Evolutionary conservation across 2,113 vertebrate genomes (phyloP).

Genomic region (Phrynocephalus versicolor): DNA sequence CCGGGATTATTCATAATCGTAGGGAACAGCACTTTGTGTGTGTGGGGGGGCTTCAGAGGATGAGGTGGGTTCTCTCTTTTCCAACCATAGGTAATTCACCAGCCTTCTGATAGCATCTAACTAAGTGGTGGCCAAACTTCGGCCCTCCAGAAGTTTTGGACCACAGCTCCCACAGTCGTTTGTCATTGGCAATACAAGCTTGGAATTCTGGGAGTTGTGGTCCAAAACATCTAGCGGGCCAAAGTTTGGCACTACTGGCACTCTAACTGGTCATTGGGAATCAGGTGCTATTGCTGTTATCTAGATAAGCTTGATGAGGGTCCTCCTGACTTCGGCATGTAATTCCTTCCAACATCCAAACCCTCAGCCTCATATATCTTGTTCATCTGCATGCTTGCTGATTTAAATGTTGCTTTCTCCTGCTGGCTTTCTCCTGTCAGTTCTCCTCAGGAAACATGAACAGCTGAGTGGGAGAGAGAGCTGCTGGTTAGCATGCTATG

Average conservation of each 20-base stretch:
- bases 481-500: slow-evolving; percentile 53
- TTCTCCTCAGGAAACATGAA: slow-evolving; percentile 9
- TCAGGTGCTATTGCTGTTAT: background rate
- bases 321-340: background rate
- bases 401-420: slow-evolving; percentile 17
- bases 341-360: slow-evolving; percentile 36
- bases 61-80: background rate
- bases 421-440: slow-evolving; percentile 18
- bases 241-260: too few relatives aligned
- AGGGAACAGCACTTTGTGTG: too few relatives aligned
- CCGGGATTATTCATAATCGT: too few relatives aligned
- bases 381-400: slow-evolving; percentile 36
- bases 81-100: background rate
- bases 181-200: too few relatives aligned
- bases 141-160: too few relatives aligned
- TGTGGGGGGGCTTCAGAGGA: too few relatives aligned
- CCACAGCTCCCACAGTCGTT: too few relatives aligned
- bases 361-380: slow-evolving; percentile 27
- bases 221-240: too few relatives aligned
- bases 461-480: slow-evolving; percentile 30
- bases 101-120: too few relatives aligned
- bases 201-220: too few relatives aligned
- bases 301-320: background rate
- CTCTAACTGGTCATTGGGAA: background rate
- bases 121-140: too few relatives aligned